Evolutionary conservation across 2,888 invertebrate genomes (phyloP).

Genomic region (Biston stratarius): DNA sequence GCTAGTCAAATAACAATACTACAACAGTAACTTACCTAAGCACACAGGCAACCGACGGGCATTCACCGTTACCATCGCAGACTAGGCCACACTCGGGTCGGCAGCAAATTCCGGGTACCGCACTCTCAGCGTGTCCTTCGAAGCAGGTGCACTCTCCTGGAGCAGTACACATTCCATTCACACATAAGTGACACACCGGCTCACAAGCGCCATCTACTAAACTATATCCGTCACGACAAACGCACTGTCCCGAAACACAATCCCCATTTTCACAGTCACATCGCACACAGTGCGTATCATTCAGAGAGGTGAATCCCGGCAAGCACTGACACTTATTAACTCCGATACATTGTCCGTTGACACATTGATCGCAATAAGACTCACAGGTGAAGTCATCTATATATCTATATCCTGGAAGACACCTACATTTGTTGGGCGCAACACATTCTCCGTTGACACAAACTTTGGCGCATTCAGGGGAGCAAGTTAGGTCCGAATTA

Average conservation of each 20-base stretch:
- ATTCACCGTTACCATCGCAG: constrained; percentile 47
- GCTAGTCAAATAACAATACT: no score
- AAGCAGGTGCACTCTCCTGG: constrained; percentile 61
- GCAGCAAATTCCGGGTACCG: constrained; percentile 48
- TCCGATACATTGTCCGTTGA: constrained; percentile 72
- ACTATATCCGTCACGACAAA: constrained; percentile 30
- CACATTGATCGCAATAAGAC: constrained; percentile 71
- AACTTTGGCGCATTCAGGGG: constrained; percentile 47
- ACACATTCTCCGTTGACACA: constrained; percentile 58
- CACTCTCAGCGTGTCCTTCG: constrained; percentile 43
- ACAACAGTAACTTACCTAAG: constrained; percentile 7
- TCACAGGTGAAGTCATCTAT: constrained; percentile 52
- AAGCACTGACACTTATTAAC: constrained; percentile 72
- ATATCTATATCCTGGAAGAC: constrained; percentile 55
- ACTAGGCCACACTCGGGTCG: constrained; percentile 45
- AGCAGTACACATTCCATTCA: constrained; percentile 59
- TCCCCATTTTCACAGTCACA: constrained; percentile 36
- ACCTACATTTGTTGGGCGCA: constrained; percentile 60
- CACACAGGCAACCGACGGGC: constrained; percentile 33
- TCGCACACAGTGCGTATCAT: constrained; percentile 36
- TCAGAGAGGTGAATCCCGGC: constrained; percentile 60
- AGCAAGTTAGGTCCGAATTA: constrained; percentile 52
- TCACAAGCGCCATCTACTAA: constrained; percentile 26
- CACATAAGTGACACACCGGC: constrained; percentile 61
- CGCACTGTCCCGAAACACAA: constrained; percentile 38